These are phyloP conservation scores for Lasioglossum oenotherae DNA, from an alignment of 2,888 invertebrate genomes.

Conservation along the genomic window DNA sequence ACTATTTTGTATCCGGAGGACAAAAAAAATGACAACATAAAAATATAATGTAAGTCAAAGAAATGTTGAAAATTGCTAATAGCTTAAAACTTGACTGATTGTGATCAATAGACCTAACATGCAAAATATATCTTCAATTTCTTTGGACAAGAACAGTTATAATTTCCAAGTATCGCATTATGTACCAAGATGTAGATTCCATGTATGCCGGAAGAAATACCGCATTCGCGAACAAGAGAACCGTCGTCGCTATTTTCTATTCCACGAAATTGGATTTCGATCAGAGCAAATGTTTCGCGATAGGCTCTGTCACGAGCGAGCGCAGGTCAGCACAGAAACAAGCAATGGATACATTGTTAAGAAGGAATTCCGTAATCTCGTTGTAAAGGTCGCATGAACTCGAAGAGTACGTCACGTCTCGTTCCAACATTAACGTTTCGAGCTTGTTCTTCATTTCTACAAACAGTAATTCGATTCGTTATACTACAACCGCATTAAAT, in stretches of 20 bases:
- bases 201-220: not conserved
- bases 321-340: constrained; percentile 12
- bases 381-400: constrained; percentile 16
- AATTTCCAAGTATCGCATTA: not conserved
- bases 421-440: not conserved
- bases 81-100: not conserved
- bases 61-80: not conserved
- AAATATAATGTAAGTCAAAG: not conserved
- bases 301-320: constrained; percentile 23
- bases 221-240: not conserved
- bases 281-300: constrained; percentile 8
- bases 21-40: not conserved
- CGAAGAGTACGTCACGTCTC: constrained; percentile 14
- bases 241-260: not conserved
- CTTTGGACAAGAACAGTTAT: not conserved
- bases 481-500: not conserved
- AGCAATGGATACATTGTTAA: constrained; percentile 32
- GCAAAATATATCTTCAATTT: not conserved
- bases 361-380: constrained; percentile 33
- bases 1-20: not conserved
- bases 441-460: not conserved
- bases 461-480: not conserved
- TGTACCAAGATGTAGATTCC: not conserved
- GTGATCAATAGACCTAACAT: not conserved
- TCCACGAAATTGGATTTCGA: constrained; percentile 31